phyloP scores from a whole-genome alignment of 2,888 invertebrate species.

The Catocala sponsa region DNA sequence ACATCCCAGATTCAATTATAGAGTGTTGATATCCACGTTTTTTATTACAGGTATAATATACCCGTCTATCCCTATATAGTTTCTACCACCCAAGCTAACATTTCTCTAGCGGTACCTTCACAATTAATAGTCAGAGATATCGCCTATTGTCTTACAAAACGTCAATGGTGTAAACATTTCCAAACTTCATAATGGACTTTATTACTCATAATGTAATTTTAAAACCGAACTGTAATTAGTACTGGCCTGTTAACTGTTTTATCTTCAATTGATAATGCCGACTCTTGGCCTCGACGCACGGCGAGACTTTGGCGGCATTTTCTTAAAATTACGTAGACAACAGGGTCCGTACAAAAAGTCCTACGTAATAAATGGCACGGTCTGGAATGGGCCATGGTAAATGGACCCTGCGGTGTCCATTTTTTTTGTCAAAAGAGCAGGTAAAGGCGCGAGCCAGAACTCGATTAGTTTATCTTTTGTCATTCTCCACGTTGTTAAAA shows the following conservation, averaged over 20 bases:
- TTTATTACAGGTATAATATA: too few species aligned
- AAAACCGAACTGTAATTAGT: conserved; percentile 45
- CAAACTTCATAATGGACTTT: conserved; percentile 34
- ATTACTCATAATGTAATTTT: conserved; percentile 43
- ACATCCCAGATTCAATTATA: too few species aligned
- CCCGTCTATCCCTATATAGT: too few species aligned
- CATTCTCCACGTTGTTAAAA: conserved; percentile 51
- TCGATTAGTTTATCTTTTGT: conserved; percentile 52
- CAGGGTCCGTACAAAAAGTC: conserved; percentile 61
- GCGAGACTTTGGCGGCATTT: conserved; percentile 60
- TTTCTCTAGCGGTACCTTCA: conserved; percentile 42
- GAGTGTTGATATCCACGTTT: too few species aligned
- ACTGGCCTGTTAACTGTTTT: conserved; percentile 34
- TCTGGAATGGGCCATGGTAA: conserved; percentile 66
- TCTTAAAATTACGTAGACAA: conserved; percentile 62
- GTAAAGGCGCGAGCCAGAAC: conserved; percentile 64
- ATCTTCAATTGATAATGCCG: conserved; percentile 37
- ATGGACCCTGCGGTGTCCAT: conserved; percentile 60
- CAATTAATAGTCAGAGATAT: conserved; percentile 21
- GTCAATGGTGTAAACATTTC: conserved; percentile 26
- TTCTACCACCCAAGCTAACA: too few species aligned
- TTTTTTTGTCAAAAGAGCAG: conserved; percentile 66
- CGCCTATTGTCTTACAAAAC: conserved; percentile 33
- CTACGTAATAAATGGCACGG: conserved; percentile 73
- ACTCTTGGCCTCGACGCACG: conserved; percentile 29